These are phyloP conservation scores for Beris chalybata DNA, from an alignment of 2,888 invertebrate genomes.

Conservation along the genomic window DNA sequence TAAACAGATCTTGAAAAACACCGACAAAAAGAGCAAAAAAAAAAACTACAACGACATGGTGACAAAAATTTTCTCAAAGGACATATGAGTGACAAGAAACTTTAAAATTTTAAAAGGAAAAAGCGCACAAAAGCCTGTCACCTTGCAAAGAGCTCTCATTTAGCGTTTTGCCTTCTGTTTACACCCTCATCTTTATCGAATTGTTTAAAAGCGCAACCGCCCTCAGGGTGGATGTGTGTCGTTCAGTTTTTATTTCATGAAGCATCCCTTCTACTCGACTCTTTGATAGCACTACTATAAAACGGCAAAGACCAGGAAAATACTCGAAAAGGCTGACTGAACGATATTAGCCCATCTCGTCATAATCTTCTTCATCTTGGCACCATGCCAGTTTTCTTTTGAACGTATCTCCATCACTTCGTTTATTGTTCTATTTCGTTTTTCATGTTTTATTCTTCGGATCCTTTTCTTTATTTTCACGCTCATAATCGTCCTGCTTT, in stretches of 20 bases:
- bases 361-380: slow-evolving; percentile 17
- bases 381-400: slow-evolving; percentile 33
- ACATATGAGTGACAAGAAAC: slow-evolving; percentile 19
- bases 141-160: background rate
- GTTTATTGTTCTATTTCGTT: slow-evolving; percentile 23
- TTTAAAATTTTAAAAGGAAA: background rate
- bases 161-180: slow-evolving; percentile 21
- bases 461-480: background rate
- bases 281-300: background rate
- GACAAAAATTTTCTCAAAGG: slow-evolving; percentile 13
- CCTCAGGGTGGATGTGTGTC: background rate
- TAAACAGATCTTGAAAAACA: slow-evolving; percentile 15
- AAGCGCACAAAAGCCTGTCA: background rate
- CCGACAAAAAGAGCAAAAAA: background rate
- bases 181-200: slow-evolving; percentile 1
- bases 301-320: background rate
- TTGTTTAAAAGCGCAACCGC: slow-evolving; percentile 13
- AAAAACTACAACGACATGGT: background rate
- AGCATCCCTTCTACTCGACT: background rate
- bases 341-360: slow-evolving; percentile 21
- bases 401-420: slow-evolving; percentile 9
- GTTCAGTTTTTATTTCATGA: background rate
- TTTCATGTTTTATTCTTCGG: slow-evolving; percentile 32
- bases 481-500: no score
- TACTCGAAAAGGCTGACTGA: slow-evolving; percentile 4